These are phyloP conservation scores for Cichlasoma orientale DNA, from an alignment of 2,797 vertebrate genomes.

Conservation along the genomic window DNA sequence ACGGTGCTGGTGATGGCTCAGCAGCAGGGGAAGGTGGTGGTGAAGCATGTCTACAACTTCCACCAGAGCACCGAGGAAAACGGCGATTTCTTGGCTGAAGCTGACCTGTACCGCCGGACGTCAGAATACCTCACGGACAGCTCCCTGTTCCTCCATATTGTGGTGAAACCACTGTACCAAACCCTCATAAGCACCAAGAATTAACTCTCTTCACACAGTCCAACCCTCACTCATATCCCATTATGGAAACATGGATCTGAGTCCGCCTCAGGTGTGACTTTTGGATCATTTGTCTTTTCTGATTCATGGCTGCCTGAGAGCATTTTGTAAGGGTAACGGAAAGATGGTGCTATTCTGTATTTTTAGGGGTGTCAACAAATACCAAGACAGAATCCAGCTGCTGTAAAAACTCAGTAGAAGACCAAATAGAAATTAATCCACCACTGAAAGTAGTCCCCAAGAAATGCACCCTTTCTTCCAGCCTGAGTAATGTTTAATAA, in stretches of 20 bases:
- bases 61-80: slow-evolving; percentile 96
- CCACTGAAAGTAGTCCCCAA: not conserved
- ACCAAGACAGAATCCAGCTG: not conserved
- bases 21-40: slow-evolving; percentile 85
- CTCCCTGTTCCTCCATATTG: slow-evolving; percentile 89
- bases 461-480: not conserved
- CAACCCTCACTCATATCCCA: slow-evolving; percentile 38
- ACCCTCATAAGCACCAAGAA: slow-evolving; percentile 87
- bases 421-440: not conserved
- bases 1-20: slow-evolving; percentile 88
- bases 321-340: not conserved
- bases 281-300: not conserved
- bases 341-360: not conserved
- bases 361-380: not conserved
- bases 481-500: not conserved
- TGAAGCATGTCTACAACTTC: slow-evolving; percentile 91
- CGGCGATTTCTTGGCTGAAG: slow-evolving; percentile 86
- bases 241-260: not conserved
- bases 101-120: slow-evolving; percentile 86
- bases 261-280: not conserved
- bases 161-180: slow-evolving; percentile 94
- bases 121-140: slow-evolving; percentile 91
- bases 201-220: slow-evolving; percentile 60
- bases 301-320: not conserved
- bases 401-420: accelerated